A percentile compares a stretch with the other conserved stretches of the same genome.
Evolutionary conservation across 2,888 invertebrate species (phyloP).

Genomic region (Polydrusus tereticollis): DNA sequence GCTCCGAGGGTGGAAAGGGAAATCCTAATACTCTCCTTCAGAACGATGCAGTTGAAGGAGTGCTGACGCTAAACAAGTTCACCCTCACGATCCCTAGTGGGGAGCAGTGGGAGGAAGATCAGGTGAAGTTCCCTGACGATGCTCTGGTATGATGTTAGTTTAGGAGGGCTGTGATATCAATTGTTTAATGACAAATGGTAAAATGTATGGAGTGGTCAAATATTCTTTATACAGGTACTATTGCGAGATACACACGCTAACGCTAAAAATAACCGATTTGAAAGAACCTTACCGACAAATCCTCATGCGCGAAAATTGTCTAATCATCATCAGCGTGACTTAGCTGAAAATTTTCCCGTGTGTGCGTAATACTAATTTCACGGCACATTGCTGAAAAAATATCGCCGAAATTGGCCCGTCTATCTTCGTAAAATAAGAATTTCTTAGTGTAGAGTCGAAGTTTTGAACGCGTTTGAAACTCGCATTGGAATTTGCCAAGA

Average conservation of each 20-base stretch:
- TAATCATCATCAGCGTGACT: slow-evolving; percentile 40
- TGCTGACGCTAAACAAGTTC: too few relatives aligned
- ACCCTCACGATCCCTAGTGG: too few relatives aligned
- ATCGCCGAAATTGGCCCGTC: slow-evolving; percentile 46
- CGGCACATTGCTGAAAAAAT: slow-evolving; percentile 56
- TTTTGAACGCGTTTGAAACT: slow-evolving; percentile 15
- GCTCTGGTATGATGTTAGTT: too few relatives aligned
- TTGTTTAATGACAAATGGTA: too few relatives aligned
- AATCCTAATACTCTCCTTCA: too few relatives aligned
- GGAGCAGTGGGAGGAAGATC: too few relatives aligned
- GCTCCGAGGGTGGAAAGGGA: too few relatives aligned
- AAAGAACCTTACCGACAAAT: neutral
- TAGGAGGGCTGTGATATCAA: too few relatives aligned
- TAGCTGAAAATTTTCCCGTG: slow-evolving; percentile 33
- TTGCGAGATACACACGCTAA: neutral
- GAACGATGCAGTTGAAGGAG: too few relatives aligned
- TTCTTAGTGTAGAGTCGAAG: slow-evolving; percentile 38
- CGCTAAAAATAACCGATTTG: neutral
- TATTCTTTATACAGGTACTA: neutral
- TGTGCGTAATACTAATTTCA: slow-evolving; percentile 56
- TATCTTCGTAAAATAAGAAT: slow-evolving; percentile 48
- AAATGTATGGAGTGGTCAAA: neutral
- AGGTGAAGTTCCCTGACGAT: too few relatives aligned
- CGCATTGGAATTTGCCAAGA: slow-evolving; percentile 39
- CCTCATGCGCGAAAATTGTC: slow-evolving; percentile 28